These are phyloP conservation scores for Leuciscus waleckii DNA, from an alignment of 2,797 vertebrate species.

Conservation along the genomic window DNA sequence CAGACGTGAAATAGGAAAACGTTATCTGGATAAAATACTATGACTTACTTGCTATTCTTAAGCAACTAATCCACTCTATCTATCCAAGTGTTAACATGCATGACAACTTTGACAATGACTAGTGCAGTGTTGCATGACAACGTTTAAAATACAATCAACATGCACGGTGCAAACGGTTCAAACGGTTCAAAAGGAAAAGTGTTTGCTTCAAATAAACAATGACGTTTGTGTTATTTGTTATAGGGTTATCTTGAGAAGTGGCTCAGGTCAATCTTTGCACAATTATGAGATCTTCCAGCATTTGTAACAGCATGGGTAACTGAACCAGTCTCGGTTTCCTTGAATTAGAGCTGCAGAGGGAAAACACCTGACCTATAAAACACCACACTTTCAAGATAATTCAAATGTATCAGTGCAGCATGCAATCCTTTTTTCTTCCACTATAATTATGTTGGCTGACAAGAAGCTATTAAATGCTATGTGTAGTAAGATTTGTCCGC, in stretches of 20 bases:
- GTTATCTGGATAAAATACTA: conserved; percentile 48
- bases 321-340: conserved; percentile 50
- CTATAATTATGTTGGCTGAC: conserved; percentile 40
- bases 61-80: conserved; percentile 39
- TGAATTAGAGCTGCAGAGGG: conserved; percentile 41
- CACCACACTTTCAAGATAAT: conserved; percentile 32
- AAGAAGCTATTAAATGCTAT: conserved; percentile 42
- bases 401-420: conserved; percentile 32
- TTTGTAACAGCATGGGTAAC: conserved; percentile 54
- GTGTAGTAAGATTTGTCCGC: conserved; percentile 39
- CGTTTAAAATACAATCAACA: conserved; percentile 3
- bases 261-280: conserved; percentile 32
- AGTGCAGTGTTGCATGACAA: not conserved
- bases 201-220: not conserved
- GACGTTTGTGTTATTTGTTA: not conserved
- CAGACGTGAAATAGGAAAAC: conserved; percentile 53
- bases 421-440: conserved; percentile 30
- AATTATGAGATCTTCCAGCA: conserved; percentile 43
- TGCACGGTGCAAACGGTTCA: not conserved
- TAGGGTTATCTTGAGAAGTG: not conserved
- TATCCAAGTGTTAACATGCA: conserved; percentile 49
- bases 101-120: conserved; percentile 28
- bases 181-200: not conserved
- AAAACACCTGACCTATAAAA: conserved; percentile 51
- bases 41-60: conserved; percentile 32